A percentile compares a stretch with the other conserved stretches of the same genome.
These are phyloP conservation scores for Diprion similis DNA, from an alignment of 1,140 invertebrate genomes.

Conservation along the genomic window DNA sequence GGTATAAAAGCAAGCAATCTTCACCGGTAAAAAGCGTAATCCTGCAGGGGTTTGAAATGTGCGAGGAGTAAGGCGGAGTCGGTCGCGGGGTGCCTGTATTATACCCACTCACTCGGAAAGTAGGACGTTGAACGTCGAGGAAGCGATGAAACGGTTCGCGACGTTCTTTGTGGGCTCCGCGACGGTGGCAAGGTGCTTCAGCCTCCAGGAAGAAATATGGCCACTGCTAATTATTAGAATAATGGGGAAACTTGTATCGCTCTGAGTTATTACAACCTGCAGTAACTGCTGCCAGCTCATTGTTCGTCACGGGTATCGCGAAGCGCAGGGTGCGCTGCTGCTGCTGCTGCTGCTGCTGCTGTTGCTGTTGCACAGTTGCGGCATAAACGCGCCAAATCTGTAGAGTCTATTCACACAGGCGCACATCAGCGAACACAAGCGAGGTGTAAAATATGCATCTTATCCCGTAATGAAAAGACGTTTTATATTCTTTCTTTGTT, in stretches of 20 bases:
- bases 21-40: no score
- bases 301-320: not conserved
- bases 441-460: no score
- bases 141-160: not conserved
- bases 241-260: conserved; percentile 4
- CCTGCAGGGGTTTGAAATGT: no score
- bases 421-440: no score
- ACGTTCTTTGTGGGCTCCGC: not conserved
- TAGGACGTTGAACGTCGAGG: no score
- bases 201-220: not conserved
- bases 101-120: no score
- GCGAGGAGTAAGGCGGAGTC: no score
- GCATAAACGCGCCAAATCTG: no score
- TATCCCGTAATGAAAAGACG: no score
- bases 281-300: not conserved
- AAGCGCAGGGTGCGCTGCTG: not conserved
- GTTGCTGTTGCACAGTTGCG: not conserved
- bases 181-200: not conserved
- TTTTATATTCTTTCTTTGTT: conserved; percentile 7
- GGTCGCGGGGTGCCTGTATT: no score
- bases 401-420: no score
- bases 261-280: conserved; percentile 7
- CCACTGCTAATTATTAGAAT: conserved; percentile 8
- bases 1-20: no score
- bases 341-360: not conserved